phyloP scores from a whole-genome alignment of 2,113 vertebrate species.

The Xiphorhynchus elegans region DNA sequence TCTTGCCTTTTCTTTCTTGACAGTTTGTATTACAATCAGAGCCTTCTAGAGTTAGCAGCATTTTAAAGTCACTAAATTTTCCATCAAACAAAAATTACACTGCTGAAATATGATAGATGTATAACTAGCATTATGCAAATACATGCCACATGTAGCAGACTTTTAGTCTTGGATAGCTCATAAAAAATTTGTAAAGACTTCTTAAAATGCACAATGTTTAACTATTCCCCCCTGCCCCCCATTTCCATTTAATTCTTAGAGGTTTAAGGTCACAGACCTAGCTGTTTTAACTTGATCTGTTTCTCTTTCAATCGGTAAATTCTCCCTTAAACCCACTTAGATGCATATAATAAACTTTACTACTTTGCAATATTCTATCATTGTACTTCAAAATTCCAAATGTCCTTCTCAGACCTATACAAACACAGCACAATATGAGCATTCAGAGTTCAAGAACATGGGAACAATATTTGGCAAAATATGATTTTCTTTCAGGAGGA shows the following conservation, averaged over 20 bases:
- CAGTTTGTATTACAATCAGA: neutral
- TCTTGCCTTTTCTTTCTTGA: neutral
- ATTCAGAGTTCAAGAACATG: neutral
- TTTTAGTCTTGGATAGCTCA: neutral
- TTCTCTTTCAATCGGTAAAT: neutral
- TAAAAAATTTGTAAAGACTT: neutral
- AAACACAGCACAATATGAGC: neutral
- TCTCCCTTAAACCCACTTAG: neutral
- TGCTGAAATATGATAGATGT: neutral
- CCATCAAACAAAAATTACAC: slow-evolving; percentile 30
- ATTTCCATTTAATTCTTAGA: neutral
- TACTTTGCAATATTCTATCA: neutral
- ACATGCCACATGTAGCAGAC: neutral
- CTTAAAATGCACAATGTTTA: neutral
- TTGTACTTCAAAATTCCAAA: neutral
- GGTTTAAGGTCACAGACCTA: neutral
- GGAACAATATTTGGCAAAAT: neutral
- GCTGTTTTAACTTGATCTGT: neutral
- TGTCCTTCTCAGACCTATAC: neutral
- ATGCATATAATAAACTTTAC: neutral
- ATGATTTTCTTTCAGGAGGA: neutral
- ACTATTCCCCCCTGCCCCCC: neutral
- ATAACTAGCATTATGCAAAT: slow-evolving; percentile 30
- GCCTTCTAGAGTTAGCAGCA: neutral
- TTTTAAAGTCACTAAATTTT: slow-evolving; percentile 42